These are phyloP conservation scores for Rhinopomastus cyanomelas DNA, from an alignment of 2,113 vertebrate genomes.

Conservation along the genomic window DNA sequence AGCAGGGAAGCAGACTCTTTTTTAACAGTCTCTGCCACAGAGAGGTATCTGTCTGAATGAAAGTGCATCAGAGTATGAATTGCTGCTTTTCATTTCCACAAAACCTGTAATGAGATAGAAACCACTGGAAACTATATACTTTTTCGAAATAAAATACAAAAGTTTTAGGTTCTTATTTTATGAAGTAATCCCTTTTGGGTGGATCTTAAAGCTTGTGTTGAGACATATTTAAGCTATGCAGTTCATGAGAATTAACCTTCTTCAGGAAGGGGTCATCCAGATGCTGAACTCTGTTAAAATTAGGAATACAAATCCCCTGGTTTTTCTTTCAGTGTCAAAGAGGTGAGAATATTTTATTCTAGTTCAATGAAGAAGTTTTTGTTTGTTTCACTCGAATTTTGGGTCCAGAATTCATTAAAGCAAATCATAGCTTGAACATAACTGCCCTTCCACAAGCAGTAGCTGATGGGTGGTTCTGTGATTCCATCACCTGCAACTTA, in stretches of 20 bases:
- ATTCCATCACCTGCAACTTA: not conserved
- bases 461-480: not conserved
- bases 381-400: not conserved
- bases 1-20: not conserved
- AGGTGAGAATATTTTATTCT: not conserved
- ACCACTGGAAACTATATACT: not conserved
- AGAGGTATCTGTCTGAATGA: not conserved
- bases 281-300: slow-evolving; percentile 33
- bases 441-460: not conserved
- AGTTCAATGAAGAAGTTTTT: not conserved
- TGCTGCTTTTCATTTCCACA: not conserved
- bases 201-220: not conserved
- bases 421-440: not conserved
- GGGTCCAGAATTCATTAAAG: not conserved
- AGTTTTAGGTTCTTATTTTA: not conserved
- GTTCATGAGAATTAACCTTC: slow-evolving; percentile 33
- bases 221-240: not conserved
- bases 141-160: not conserved
- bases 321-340: not conserved
- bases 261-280: not conserved
- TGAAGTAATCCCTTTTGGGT: not conserved
- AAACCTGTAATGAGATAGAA: not conserved
- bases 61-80: not conserved
- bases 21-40: not conserved
- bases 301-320: not conserved